Conservation (phyloP, 1,140 invertebrate species). For the Acromyrmex heyeri region DNA sequence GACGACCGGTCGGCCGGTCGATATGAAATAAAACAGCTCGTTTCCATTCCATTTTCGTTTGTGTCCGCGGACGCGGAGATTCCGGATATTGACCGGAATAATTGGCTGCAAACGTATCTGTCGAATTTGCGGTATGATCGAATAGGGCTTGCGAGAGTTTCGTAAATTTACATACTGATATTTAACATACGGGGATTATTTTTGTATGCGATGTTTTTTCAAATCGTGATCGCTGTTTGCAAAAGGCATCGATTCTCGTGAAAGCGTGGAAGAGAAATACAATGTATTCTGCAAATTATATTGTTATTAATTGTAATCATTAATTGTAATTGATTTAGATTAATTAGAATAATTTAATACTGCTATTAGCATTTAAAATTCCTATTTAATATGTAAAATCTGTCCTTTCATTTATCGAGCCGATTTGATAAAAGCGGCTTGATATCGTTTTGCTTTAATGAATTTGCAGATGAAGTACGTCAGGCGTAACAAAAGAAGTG, state of each 20-base stretch:
- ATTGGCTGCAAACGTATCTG: constrained; percentile 17
- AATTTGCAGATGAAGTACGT: constrained; percentile 1
- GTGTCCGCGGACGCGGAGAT: constrained; percentile 1
- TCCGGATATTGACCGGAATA: constrained; percentile 45
- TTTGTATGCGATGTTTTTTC: background rate
- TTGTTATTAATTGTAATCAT: background rate
- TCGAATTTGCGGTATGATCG: constrained; percentile 12
- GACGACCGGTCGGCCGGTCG: background rate
- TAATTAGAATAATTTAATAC: background rate
- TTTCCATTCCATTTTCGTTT: constrained; percentile 57
- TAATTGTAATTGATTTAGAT: background rate
- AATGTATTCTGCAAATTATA: too few relatives aligned
- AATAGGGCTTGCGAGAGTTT: constrained; percentile 31
- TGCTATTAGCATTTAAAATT: background rate
- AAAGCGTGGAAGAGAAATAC: background rate
- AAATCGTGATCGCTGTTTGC: background rate
- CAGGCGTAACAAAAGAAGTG: constrained; percentile 22
- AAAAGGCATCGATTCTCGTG: background rate
- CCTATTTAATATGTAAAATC: background rate
- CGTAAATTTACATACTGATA: constrained; percentile 42
- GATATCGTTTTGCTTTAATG: constrained; percentile 16
- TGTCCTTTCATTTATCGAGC: background rate
- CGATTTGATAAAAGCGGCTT: background rate
- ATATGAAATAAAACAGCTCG: constrained; percentile 43
- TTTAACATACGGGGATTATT: constrained; percentile 11